Evolutionary conservation across 2,797 vertebrate genomes (phyloP).

Genomic region (Semotilus atromaculatus): DNA sequence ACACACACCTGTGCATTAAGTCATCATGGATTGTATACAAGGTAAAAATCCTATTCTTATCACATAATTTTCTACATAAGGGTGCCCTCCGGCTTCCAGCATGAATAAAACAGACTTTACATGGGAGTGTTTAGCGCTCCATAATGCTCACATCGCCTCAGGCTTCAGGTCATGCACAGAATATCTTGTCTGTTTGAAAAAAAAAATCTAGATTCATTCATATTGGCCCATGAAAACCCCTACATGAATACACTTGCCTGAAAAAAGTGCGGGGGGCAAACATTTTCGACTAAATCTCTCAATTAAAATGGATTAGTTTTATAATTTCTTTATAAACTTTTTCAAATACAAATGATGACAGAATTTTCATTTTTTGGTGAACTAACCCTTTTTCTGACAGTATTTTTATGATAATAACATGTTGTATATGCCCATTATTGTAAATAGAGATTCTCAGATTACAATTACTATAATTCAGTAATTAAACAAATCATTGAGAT

Average conservation of each 20-base stretch:
- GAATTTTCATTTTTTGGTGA: too few relatives aligned
- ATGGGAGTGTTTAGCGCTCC: not conserved
- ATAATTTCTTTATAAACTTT: too few relatives aligned
- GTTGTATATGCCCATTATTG: too few relatives aligned
- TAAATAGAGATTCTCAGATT: too few relatives aligned
- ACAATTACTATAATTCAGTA: too few relatives aligned
- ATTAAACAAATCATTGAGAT: too few relatives aligned
- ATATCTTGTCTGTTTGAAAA: not conserved
- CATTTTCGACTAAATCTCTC: not conserved
- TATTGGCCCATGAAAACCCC: not conserved
- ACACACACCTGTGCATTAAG: not conserved
- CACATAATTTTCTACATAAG: too few relatives aligned
- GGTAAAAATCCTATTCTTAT: not conserved
- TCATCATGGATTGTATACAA: not conserved
- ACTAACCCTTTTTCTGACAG: too few relatives aligned
- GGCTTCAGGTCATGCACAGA: not conserved
- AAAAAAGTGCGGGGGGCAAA: not conserved
- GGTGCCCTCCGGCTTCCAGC: not conserved
- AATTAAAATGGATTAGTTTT: not conserved
- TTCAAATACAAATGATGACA: too few relatives aligned
- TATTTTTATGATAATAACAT: too few relatives aligned
- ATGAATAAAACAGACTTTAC: not conserved
- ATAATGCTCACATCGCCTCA: not conserved
- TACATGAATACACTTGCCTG: not conserved
- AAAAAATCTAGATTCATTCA: not conserved